Conservation (phyloP, 2,113 vertebrate genomes). For the Rousettus leschenaultii region DNA sequence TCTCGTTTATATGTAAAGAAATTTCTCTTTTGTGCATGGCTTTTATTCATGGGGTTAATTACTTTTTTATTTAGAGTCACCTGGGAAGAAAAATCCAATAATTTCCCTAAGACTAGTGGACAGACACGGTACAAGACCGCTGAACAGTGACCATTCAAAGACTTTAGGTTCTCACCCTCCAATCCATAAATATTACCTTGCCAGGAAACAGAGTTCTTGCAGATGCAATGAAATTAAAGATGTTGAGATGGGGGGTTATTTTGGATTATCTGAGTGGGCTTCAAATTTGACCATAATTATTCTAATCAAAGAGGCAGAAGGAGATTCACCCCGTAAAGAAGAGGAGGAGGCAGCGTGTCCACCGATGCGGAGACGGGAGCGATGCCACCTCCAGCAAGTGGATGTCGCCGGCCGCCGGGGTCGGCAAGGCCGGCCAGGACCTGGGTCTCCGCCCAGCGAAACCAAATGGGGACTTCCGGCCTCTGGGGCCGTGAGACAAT, state of each 20-base stretch:
- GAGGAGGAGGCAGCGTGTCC: background rate
- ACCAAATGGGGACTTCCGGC: no score
- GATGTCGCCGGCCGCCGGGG: no score
- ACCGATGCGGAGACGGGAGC: background rate
- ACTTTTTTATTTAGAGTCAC: background rate
- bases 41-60: background rate
- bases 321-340: no score
- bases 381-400: background rate
- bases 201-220: background rate
- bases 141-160: background rate
- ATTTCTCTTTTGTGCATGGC: background rate
- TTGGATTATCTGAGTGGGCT: background rate
- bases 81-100: background rate
- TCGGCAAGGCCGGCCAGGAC: accelerated
- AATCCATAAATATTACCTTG: background rate
- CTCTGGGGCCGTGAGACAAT: background rate
- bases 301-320: background rate
- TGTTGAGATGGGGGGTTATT: background rate
- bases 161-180: background rate
- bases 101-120: background rate
- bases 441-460: background rate
- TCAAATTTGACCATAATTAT: background rate
- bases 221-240: background rate
- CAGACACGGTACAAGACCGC: no score
- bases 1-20: background rate